These are phyloP conservation scores for Dromius quadrimaculatus DNA, from an alignment of 2,888 invertebrate genomes.

Conservation along the genomic window DNA sequence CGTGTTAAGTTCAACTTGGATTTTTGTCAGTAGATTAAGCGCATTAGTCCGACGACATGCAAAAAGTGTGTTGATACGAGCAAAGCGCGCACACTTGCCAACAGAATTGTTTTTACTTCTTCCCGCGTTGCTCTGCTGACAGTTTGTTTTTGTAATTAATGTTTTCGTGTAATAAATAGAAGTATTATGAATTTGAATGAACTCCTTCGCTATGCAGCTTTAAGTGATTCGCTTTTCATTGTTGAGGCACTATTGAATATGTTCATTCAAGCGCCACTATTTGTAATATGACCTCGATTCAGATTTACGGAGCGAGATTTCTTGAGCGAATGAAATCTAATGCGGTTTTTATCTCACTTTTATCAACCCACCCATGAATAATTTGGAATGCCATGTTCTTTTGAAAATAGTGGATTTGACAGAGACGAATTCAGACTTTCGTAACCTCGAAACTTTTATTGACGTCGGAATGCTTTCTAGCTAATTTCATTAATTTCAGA, in stretches of 20 bases:
- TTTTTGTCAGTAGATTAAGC: constrained; percentile 49
- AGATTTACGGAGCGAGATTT: no score
- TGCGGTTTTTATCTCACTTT: no score
- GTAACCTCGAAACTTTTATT: no score
- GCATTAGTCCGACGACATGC: constrained; percentile 43
- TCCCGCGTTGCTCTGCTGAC: constrained; percentile 8
- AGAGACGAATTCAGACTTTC: no score
- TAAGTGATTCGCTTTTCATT: constrained; percentile 17
- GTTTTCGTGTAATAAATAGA: constrained; percentile 37
- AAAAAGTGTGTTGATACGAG: constrained; percentile 41
- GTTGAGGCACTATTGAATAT: constrained; percentile 22
- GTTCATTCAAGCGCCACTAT: constrained; percentile 24
- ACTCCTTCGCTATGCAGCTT: constrained; percentile 26
- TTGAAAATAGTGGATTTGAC: no score
- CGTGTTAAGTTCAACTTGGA: constrained; percentile 46
- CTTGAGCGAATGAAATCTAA: no score
- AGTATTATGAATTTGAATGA: constrained; percentile 36
- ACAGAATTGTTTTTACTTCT: constrained; percentile 29
- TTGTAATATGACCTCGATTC: constrained; percentile 5
- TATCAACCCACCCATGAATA: no score
- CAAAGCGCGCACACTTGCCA: constrained; percentile 15
- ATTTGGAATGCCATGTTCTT: no score
- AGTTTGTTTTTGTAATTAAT: constrained; percentile 41
- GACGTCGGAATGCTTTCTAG: no score
- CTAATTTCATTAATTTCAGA: no score